phyloP scores from a whole-genome alignment of 64 coral and sea anemone genomes.

The Porites australiensis region DNA sequence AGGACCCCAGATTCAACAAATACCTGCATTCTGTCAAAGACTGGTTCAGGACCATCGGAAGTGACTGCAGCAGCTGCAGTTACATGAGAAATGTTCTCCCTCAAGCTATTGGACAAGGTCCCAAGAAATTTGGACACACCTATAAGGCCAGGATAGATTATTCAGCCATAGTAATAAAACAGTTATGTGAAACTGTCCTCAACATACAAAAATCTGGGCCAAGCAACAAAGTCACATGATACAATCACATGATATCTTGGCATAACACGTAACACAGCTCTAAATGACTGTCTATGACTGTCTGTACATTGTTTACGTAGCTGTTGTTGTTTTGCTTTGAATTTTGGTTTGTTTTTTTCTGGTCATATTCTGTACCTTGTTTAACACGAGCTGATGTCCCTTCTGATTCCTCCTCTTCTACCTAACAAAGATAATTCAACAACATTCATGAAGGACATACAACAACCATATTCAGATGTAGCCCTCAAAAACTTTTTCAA shows the following conservation, averaged over 20 bases:
- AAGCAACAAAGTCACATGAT: too few species aligned
- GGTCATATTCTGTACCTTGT: slow-evolving; percentile 68
- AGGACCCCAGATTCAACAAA: not conserved
- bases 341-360: too few species aligned
- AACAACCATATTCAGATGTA: too few species aligned
- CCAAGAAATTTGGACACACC: slow-evolving; percentile 90
- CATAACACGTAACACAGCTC: too few species aligned
- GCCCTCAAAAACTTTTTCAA: too few species aligned
- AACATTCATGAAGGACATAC: too few species aligned
- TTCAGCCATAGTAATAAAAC: not conserved
- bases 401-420: slow-evolving; percentile 87
- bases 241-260: too few species aligned
- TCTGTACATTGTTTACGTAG: too few species aligned
- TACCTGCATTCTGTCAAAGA: slow-evolving; percentile 95
- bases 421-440: slow-evolving; percentile 16
- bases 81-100: slow-evolving; percentile 83
- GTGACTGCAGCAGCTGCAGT: slow-evolving; percentile 51
- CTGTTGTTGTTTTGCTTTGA: too few species aligned
- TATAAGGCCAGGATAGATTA: not conserved
- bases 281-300: too few species aligned
- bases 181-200: not conserved
- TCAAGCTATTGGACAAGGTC: slow-evolving; percentile 71
- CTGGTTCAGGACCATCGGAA: slow-evolving; percentile 58
- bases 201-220: too few species aligned
- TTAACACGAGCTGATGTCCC: slow-evolving; percentile 74